Evolutionary conservation across 2,888 invertebrate genomes (phyloP).

Genomic region (Parapristionchus giblindavisi): DNA sequence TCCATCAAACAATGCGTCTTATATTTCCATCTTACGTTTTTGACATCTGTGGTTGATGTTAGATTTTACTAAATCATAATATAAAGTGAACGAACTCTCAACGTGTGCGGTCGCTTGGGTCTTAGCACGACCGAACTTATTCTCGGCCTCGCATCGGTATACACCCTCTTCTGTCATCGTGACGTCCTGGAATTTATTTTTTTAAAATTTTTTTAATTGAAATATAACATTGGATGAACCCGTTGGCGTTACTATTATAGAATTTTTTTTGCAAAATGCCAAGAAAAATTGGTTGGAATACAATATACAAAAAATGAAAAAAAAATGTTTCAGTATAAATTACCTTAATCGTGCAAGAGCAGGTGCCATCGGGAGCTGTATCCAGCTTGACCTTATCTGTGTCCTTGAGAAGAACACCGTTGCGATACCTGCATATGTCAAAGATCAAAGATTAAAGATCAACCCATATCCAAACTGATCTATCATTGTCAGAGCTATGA

Average conservation of each 20-base stretch:
- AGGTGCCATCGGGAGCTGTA: constrained; percentile 59
- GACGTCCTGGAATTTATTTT: constrained; percentile 44
- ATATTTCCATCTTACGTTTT: too few relatives aligned
- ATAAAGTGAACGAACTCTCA: constrained; percentile 73
- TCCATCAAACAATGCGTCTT: too few relatives aligned
- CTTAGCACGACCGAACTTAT: constrained; percentile 64
- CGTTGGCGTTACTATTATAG: too few relatives aligned
- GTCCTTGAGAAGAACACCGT: constrained; percentile 66
- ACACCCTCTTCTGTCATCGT: constrained; percentile 68
- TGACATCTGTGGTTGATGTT: too few relatives aligned
- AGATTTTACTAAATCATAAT: too few relatives aligned
- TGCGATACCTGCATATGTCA: constrained; percentile 66
- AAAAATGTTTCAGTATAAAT: too few relatives aligned
- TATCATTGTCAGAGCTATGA: too few relatives aligned
- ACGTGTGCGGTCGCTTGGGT: constrained; percentile 68
- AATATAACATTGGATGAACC: neutral
- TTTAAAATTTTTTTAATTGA: neutral
- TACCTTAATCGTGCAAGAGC: constrained; percentile 58
- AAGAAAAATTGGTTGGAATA: too few relatives aligned
- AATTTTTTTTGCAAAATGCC: too few relatives aligned
- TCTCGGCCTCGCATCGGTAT: constrained; percentile 68
- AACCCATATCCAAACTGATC: too few relatives aligned
- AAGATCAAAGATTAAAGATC: too few relatives aligned
- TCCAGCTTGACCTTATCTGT: constrained; percentile 57
- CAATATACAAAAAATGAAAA: too few relatives aligned